These are phyloP conservation scores for Drosophila seguyi DNA, from an alignment of 1,140 invertebrate species.

Conservation along the genomic window DNA sequence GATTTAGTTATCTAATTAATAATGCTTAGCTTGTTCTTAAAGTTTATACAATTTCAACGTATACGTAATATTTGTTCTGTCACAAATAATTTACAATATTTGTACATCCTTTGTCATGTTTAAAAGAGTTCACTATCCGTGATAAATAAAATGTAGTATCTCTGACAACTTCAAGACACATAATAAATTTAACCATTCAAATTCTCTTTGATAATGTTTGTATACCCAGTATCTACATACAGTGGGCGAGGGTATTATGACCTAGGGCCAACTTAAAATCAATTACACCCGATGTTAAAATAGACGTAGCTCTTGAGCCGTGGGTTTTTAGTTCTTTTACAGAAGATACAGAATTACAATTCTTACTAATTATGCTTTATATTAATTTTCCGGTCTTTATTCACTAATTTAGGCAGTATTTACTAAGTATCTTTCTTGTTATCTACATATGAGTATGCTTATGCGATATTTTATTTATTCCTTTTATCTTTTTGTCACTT, in stretches of 20 bases:
- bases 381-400: no score
- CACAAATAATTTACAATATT: background rate
- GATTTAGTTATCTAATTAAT: background rate
- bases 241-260: background rate
- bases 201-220: constrained; percentile 3
- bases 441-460: background rate
- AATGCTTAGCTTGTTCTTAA: background rate
- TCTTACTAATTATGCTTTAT: no score
- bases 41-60: background rate
- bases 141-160: background rate
- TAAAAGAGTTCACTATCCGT: background rate
- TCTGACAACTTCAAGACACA: constrained; percentile 8
- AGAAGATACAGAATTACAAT: background rate
- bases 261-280: background rate
- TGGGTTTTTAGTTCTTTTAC: background rate
- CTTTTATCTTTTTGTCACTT: constrained; percentile 9
- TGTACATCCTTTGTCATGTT: background rate
- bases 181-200: constrained; percentile 13
- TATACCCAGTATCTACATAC: background rate
- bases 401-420: no score
- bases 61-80: constrained; percentile 6
- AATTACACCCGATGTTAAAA: no score
- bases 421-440: background rate
- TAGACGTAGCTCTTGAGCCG: background rate
- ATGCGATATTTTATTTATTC: constrained; percentile 1